A percentile compares a stretch with the other conserved stretches of the same genome.
phyloP scores from a whole-genome alignment of 1,140 invertebrate species.

The Orius laevigatus region DNA sequence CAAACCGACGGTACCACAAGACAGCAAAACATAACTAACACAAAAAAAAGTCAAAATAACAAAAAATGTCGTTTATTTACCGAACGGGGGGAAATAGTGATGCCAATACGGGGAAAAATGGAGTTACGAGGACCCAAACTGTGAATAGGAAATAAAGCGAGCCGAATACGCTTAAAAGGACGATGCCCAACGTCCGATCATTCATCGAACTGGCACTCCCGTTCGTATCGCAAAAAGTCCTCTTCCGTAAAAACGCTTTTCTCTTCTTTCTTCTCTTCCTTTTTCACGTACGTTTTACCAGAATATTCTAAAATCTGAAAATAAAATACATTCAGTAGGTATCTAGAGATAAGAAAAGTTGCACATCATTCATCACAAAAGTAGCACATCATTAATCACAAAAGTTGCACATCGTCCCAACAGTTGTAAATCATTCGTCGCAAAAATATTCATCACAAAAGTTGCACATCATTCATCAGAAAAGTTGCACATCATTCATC shows the following conservation, averaged over 20 bases:
- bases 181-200: constrained; percentile 29
- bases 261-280: constrained; percentile 21
- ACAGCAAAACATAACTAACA: constrained; percentile 20
- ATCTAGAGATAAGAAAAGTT: no score
- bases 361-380: no score
- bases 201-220: constrained; percentile 27
- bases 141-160: constrained; percentile 42
- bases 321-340: no score
- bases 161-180: constrained; percentile 35
- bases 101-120: constrained; percentile 30
- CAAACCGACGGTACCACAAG: constrained; percentile 8
- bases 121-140: constrained; percentile 48
- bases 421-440: no score
- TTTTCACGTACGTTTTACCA: constrained; percentile 10
- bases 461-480: no score
- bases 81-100: constrained; percentile 37
- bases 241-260: constrained; percentile 33
- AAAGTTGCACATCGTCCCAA: no score
- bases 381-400: no score
- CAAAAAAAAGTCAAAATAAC: constrained; percentile 36
- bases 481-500: no score
- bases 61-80: constrained; percentile 40
- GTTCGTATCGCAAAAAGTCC: constrained; percentile 33
- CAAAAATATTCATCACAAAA: no score
- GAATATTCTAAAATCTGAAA: no score